Percentiles rank a stretch among this genome's conserved stretches.
Evolutionary conservation across 2,888 invertebrate genomes (phyloP).

Genomic region (Cosmorhoe ocellata): DNA sequence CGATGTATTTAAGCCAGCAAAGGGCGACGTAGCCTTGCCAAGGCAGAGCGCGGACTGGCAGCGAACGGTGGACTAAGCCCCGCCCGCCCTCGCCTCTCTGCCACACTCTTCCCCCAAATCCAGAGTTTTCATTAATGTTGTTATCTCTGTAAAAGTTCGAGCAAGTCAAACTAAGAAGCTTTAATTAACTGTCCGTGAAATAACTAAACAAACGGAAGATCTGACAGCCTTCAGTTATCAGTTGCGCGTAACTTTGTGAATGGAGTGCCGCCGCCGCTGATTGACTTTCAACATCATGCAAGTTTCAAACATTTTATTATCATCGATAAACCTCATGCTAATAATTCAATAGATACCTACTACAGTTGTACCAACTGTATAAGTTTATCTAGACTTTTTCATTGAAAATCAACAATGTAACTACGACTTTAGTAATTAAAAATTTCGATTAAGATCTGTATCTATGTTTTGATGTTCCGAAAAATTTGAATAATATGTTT

Average conservation of each 20-base stretch:
- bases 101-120: conserved; percentile 72
- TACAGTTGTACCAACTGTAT: too few relatives aligned
- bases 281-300: conserved; percentile 45
- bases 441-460: neutral
- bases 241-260: conserved; percentile 45
- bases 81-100: conserved; percentile 54
- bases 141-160: conserved; percentile 77
- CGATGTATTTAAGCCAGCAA: conserved; percentile 36
- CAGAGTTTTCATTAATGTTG: conserved; percentile 80
- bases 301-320: conserved; percentile 1
- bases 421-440: too few relatives aligned
- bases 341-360: too few relatives aligned
- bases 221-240: conserved; percentile 50
- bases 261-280: conserved; percentile 40
- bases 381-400: too few relatives aligned
- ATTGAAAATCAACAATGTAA: too few relatives aligned
- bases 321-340: neutral
- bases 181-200: conserved; percentile 79
- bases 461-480: conserved; percentile 2
- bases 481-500: neutral
- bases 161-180: conserved; percentile 72
- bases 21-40: conserved; percentile 41
- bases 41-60: conserved; percentile 65
- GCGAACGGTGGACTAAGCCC: conserved; percentile 52
- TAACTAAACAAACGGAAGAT: conserved; percentile 60